Conservation (phyloP, 2,113 vertebrate genomes). For the Notothenia rossii region DNA sequence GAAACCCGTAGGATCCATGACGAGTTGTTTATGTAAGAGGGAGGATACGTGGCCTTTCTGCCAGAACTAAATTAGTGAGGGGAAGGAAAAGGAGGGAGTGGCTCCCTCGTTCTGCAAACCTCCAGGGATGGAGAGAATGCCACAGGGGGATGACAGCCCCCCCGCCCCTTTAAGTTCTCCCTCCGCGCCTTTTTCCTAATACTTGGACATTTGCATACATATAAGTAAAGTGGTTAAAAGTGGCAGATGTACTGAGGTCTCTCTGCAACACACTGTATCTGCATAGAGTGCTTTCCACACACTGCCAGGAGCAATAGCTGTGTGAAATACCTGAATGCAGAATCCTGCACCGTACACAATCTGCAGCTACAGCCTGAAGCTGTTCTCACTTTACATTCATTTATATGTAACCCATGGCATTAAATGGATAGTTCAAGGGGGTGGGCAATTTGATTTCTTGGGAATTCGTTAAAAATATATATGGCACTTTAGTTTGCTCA, state of each 20-base stretch:
- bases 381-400: neutral
- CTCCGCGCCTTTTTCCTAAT: constrained; percentile 19
- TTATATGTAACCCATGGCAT: neutral
- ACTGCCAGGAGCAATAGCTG: constrained; percentile 1
- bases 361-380: neutral
- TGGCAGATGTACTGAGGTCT: neutral
- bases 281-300: neutral
- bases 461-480: neutral
- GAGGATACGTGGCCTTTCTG: constrained; percentile 66
- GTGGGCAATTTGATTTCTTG: neutral
- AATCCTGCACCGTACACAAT: neutral
- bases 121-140: constrained; percentile 70
- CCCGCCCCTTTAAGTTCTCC: constrained; percentile 28
- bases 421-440: neutral
- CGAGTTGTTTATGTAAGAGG: constrained; percentile 62
- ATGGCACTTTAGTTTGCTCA: neutral
- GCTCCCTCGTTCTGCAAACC: constrained; percentile 58
- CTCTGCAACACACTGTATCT: constrained; percentile 1
- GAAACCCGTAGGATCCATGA: constrained; percentile 30
- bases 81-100: constrained; percentile 81
- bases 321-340: neutral
- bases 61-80: constrained; percentile 64
- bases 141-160: constrained; percentile 40
- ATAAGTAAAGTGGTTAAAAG: neutral
- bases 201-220: constrained; percentile 18